Evolutionary conservation across 1,140 invertebrate species (phyloP).

Genomic region (Lysiphlebus fabarum): DNA sequence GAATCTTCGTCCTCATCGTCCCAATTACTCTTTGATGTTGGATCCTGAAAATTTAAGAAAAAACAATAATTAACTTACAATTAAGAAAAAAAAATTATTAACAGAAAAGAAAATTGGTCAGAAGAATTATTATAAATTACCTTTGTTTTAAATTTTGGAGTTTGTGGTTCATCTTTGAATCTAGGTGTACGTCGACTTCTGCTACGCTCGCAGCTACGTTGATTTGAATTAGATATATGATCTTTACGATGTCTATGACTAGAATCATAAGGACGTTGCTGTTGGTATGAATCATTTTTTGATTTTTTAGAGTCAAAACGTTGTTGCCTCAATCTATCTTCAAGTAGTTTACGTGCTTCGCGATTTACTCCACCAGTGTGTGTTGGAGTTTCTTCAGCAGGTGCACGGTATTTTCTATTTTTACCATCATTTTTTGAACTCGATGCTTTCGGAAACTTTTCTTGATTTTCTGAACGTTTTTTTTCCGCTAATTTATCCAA

Average conservation of each 20-base stretch:
- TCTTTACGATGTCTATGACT: no score
- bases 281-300: conserved; percentile 31
- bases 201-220: neutral
- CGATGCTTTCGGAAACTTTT: conserved; percentile 44
- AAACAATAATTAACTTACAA: neutral
- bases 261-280: conserved; percentile 36
- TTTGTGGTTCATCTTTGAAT: conserved; percentile 77
- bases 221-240: no score
- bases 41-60: conserved; percentile 60
- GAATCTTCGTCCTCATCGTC: conserved; percentile 93
- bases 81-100: neutral
- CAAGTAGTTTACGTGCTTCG: conserved; percentile 70
- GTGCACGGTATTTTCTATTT: conserved; percentile 62
- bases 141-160: conserved; percentile 60
- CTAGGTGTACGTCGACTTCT: conserved; percentile 55
- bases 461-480: conserved; percentile 56
- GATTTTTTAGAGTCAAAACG: conserved; percentile 51
- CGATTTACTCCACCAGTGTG: conserved; percentile 86
- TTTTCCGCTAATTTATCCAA: conserved; percentile 82
- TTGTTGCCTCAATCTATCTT: conserved; percentile 63
- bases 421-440: conserved; percentile 36
- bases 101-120: neutral
- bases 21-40: conserved; percentile 77
- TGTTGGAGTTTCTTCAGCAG: conserved; percentile 85
- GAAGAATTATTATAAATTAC: conserved; percentile 28